phyloP scores from a whole-genome alignment of 2,113 vertebrate genomes.

The Aythya baeri region DNA sequence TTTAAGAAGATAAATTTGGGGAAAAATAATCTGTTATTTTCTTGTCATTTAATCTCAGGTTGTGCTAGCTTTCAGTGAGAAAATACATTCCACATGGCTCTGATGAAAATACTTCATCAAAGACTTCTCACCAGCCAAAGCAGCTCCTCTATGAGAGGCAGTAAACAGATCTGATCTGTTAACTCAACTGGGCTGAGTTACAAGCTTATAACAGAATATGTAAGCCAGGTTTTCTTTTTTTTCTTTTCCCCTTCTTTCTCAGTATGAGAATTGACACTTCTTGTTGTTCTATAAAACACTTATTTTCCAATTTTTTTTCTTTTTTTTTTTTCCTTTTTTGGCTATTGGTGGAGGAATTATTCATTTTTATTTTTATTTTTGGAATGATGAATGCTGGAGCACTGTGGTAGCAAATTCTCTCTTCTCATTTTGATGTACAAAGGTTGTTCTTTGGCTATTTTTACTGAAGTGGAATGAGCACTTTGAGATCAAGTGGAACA shows the following conservation, averaged over 20 bases:
- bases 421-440: neutral
- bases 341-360: neutral
- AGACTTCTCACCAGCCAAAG: neutral
- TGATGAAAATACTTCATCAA: neutral
- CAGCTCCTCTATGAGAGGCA: neutral
- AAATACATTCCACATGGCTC: neutral
- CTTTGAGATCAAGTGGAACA: neutral
- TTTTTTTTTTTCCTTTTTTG: neutral
- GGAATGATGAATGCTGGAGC: neutral
- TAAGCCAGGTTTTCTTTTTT: neutral
- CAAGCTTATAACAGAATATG: neutral
- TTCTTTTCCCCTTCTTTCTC: neutral
- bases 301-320: neutral
- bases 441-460: neutral
- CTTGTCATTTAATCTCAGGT: neutral
- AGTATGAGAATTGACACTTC: neutral
- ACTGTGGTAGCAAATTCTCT: neutral
- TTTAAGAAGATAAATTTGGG: neutral
- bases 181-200: neutral
- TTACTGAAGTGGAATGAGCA: neutral
- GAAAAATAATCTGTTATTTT: neutral
- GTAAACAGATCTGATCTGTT: neutral
- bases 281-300: accelerated
- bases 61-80: neutral
- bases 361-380: neutral